Base-by-base conservation (phyloP, 2,888 invertebrate genomes). In the Eristalinus sepulchralis region DNA sequence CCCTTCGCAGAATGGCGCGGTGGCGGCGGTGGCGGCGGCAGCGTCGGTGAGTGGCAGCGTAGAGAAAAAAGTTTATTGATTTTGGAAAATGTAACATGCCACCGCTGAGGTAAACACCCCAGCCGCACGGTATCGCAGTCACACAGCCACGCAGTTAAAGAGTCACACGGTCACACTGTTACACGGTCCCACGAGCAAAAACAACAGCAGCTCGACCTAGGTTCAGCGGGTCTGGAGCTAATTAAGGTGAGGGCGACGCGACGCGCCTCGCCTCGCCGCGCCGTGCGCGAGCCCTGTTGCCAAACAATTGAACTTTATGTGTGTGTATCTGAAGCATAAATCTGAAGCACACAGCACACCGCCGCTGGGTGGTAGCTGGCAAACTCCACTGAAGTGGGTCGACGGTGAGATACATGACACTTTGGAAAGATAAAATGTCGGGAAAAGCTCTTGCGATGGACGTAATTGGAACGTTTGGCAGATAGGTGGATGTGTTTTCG, bases 401-500 rank as follows among this genome's bases (percentile, higher is more conserved):
- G 53, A 17, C 33, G 66, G 67, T 76, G 60, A 60, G 39, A 60
- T 68, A 76, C 34, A 76, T 68, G 62, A 53, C 76, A 68, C 76
- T 68, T 62, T 53, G 24, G 36, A 36, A 67, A 76, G 53, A 76
- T 62, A 67, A 67, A 68, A 77, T 68, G 76, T 68, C 34, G 62
- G 53, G 8, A 8, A 68, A 68, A 76, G 24, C 53, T 47, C 60
- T 68, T 76, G 33, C 34, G 76, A 76, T 76, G 59, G 67, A 68
- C 67, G 60, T 68, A 68, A 62, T 76, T 76, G 76, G 62, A 68
- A 55, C 47, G 53, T 20, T 67, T 62, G 47, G 31, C 59, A 75
- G 64, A 75, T 66, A 59, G 66, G 63, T 73, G 73, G 17, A 73
- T 17, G 24, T 63, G 47, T 47, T 47, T 47, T 47, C 47, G 8